These are phyloP conservation scores for Mythimna albipuncta DNA, from an alignment of 2,888 invertebrate species.

Conservation along the genomic window DNA sequence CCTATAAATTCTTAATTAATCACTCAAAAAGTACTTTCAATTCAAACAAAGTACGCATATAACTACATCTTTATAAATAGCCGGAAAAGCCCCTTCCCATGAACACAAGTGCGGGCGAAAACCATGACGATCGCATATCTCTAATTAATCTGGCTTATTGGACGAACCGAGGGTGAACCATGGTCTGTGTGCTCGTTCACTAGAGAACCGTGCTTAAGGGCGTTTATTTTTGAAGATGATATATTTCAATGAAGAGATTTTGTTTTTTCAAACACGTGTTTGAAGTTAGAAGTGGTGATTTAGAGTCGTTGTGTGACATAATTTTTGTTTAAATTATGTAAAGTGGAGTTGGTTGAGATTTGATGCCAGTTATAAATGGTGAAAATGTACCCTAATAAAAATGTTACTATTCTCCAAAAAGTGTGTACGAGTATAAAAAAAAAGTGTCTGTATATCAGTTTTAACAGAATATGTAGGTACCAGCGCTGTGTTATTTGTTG, in stretches of 20 bases:
- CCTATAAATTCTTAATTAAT: constrained; percentile 44
- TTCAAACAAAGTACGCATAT: constrained; percentile 2
- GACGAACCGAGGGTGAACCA: constrained; percentile 50
- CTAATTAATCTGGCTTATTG: constrained; percentile 80
- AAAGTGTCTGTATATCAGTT: no score
- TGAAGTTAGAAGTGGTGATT: constrained; percentile 16
- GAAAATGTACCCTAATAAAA: neutral
- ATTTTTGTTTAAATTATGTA: neutral
- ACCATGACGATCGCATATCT: constrained; percentile 78
- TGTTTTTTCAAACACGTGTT: constrained; percentile 47
- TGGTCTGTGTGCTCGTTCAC: constrained; percentile 47
- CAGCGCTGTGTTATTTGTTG: no score
- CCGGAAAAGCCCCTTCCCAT: constrained; percentile 62
- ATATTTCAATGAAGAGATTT: constrained; percentile 28
- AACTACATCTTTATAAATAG: constrained; percentile 40
- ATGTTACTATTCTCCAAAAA: no score
- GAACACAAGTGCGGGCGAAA: constrained; percentile 64
- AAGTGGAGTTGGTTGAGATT: constrained; percentile 1
- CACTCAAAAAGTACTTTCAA: constrained; percentile 15
- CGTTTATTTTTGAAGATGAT: constrained; percentile 57
- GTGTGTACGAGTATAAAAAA: no score
- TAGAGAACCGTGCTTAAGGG: constrained; percentile 48
- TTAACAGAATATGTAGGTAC: no score
- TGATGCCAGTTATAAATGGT: neutral
- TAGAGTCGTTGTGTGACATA: neutral